Base-by-base conservation (phyloP, 2,888 invertebrate genomes). In the Patella ulyssiponensis region DNA sequence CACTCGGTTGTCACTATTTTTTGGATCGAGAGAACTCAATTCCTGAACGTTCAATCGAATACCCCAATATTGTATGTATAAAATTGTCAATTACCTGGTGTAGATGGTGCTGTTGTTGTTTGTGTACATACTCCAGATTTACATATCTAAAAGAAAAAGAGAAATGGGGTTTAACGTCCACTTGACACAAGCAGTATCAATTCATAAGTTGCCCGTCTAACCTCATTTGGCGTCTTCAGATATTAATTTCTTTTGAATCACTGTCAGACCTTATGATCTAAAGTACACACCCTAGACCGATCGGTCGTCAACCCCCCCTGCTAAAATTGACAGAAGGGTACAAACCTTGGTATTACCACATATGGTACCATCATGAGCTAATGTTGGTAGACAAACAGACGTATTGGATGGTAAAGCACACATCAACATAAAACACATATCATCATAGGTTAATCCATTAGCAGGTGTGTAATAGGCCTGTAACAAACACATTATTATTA, bases 331-430 rank as follows among this genome's bases (percentile, higher is more conserved):
- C n/a, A 20, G n/a, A 20, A 5, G 27, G 33, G 70, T 73, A 71
- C 73, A 9, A 44, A 75, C 75, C 69, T 75, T 75, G 20, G 51
- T 69, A 20, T 69, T 75, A 20, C 75, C 75, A 53, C 75, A 75
- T 9, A 52, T 11, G 4, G 75, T 75, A 52, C 75, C 75, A 51
- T 75, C 75, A 17, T 75, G 75, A 20, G 75, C 75, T 17, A 75
- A 53, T 11, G 17, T 75, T 17, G 69, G 75, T 23, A 64, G 44
- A 27, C 75, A 75, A 54, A 33, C 23, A 1, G 64, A 20, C 2
- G 69, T 54, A 33, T 70, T 64, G 53, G 54, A 69, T 9, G 75
- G 75, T 44, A n/a, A 51, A 17, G 70, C 17, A 27, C 75, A 75
- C 51, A 44, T 52, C 9, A 75, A 23, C 20, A 53, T 53, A 27